A percentile compares a stretch with the other conserved stretches of the same genome.
Evolutionary conservation across 2,888 invertebrate species (phyloP).

Genomic region (Drosophila falleni): DNA sequence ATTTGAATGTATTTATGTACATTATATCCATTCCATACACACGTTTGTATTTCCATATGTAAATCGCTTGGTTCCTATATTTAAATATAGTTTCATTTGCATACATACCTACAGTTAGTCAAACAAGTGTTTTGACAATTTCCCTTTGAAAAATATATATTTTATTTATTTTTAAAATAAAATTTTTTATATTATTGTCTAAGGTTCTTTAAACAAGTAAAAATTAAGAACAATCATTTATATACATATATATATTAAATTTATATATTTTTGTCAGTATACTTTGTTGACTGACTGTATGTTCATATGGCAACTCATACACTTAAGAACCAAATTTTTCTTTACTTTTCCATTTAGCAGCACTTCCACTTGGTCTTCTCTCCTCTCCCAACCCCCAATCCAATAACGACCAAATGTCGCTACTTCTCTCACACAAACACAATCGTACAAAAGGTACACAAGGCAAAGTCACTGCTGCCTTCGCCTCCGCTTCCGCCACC

Average conservation of each 20-base stretch:
- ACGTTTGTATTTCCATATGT: background rate
- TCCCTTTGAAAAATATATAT: no score
- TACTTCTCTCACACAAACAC: conserved; percentile 33
- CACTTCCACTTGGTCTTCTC: conserved; percentile 45
- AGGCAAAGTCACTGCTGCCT: conserved; percentile 30
- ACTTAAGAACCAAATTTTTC: conserved; percentile 51
- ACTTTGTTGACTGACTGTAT: background rate
- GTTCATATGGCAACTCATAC: conserved; percentile 2
- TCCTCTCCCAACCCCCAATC: conserved; percentile 1
- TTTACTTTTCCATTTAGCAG: conserved; percentile 73
- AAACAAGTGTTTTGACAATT: no score
- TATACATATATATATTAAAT: no score
- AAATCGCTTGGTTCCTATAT: conserved; percentile 4
- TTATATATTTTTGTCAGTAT: no score
- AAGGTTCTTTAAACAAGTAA: no score
- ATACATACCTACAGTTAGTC: background rate
- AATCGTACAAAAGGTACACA: conserved; percentile 31
- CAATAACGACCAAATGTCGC: conserved; percentile 44
- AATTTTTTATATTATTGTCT: no score
- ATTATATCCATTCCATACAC: conserved; percentile 1
- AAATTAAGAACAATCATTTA: no score
- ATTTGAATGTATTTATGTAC: background rate
- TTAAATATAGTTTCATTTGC: conserved; percentile 2
- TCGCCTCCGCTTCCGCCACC: background rate
- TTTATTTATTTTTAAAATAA: no score